Conservation (phyloP, 1,140 invertebrate species). For the Psilanteris sp. region DNA sequence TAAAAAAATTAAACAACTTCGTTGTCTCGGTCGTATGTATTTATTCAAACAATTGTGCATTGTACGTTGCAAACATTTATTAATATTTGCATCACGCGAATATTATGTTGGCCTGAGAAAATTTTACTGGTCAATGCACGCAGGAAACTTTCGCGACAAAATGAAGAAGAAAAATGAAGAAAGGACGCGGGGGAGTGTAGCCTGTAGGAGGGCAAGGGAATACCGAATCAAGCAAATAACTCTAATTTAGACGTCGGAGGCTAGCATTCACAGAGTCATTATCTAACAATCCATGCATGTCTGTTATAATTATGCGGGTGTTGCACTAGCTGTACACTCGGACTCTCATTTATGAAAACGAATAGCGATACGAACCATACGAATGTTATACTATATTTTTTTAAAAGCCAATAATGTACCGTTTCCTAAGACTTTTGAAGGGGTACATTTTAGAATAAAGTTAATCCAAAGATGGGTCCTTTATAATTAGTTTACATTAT, state of each 20-base stretch:
- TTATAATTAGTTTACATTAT: too few species aligned
- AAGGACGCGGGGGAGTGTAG: slow-evolving; percentile 26
- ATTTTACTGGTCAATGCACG: slow-evolving; percentile 53
- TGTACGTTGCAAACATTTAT: slow-evolving; percentile 51
- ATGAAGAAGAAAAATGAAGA: slow-evolving; percentile 45
- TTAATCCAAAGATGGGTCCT: too few species aligned
- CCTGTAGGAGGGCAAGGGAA: slow-evolving; percentile 45
- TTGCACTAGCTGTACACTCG: slow-evolving; percentile 51
- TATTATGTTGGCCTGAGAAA: slow-evolving; percentile 42
- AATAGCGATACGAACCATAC: too few species aligned
- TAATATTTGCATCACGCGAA: slow-evolving; percentile 55
- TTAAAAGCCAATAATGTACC: too few species aligned
- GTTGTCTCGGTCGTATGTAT: slow-evolving; percentile 31
- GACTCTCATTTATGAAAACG: slow-evolving; percentile 5
- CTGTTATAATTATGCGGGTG: slow-evolving; percentile 69
- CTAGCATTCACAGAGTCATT: slow-evolving; percentile 74
- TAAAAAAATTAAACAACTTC: slow-evolving; percentile 33
- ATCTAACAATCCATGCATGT: slow-evolving; percentile 70
- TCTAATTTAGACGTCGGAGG: slow-evolving; percentile 74
- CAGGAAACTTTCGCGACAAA: slow-evolving; percentile 53
- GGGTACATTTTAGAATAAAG: too few species aligned
- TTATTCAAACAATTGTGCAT: slow-evolving; percentile 59
- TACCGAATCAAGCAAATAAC: slow-evolving; percentile 71
- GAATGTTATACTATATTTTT: too few species aligned
- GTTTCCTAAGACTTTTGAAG: too few species aligned